Evolutionary conservation across 2,113 vertebrate species (phyloP), one percentile per base, ranked within the genome.

Genomic region (Microcebus tavaratra): DNA sequence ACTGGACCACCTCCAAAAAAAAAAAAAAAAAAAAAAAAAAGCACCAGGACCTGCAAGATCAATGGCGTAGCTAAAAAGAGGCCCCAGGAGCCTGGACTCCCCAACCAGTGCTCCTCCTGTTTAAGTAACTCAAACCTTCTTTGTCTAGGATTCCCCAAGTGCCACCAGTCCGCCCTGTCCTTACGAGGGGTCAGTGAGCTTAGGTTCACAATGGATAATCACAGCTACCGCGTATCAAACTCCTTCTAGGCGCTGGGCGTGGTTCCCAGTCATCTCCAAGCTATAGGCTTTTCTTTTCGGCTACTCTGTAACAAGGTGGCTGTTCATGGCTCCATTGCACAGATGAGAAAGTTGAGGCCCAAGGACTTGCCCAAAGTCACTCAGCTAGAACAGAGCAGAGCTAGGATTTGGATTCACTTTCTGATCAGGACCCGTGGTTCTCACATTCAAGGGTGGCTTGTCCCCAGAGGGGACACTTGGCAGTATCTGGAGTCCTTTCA

Each of bases 191-290:
- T n/a, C 10, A 25, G 15, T 15, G 29, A 8, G 27, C 39, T 61
- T 45, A 36, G 12, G 36, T 63, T 70, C 10, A 9, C 0, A 8
- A 31, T 8, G 57, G 8, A 11, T 9, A 34, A 75, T n/a, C 34
- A 53, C 2, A 34, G 45, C 8, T 17, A 0, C 42, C 79, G 31
- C 48, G 81, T 79, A 10, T 21, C 67, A 86, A 72, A 27, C 5
- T 34, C 42, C 6, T 18, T 25, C 6, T 23, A 18, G 0, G 3
- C 6, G 2, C 34, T 34, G 29, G 36, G 23, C 31, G 15, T 17
- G 20, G 81, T 68, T 27, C 31, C 72, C 11, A 39, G 21, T 39
- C 20, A 21, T 39, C 36, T 13, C 27, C 3, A 36, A 50, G 12
- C 53, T 9, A 7, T 0, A 17, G 15, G 39, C 42, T 39, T 81